Conservation (phyloP, 1,140 invertebrate genomes). For the Camponotus pennsylvanicus region DNA sequence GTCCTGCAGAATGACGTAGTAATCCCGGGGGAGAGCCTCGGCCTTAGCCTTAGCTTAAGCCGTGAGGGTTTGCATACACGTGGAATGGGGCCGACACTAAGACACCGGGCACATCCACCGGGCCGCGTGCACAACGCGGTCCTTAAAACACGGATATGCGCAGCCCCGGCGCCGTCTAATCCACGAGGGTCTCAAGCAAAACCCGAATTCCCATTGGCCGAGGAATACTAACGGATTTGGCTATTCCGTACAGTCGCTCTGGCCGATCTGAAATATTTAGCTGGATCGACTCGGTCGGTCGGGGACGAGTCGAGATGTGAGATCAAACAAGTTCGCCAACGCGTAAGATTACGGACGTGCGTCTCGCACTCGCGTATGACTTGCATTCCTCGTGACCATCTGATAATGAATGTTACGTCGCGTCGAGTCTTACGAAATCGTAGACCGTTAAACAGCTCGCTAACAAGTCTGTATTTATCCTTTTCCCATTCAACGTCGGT, state of each 20-base stretch:
- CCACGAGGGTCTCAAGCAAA: constrained; percentile 69
- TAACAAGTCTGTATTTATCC: constrained; percentile 1
- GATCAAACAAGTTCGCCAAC: constrained; percentile 61
- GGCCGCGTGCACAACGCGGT: constrained; percentile 53
- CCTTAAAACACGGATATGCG: constrained; percentile 76
- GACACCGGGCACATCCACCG: constrained; percentile 66
- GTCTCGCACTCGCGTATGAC: constrained; percentile 1
- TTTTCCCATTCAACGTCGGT: not conserved
- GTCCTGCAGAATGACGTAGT: constrained; percentile 79
- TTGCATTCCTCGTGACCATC: constrained; percentile 28
- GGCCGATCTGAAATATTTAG: constrained; percentile 76
- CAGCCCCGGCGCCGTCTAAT: constrained; percentile 64
- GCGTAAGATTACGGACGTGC: constrained; percentile 5
- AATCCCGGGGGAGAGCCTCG: constrained; percentile 77
- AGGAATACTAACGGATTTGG: constrained; percentile 75
- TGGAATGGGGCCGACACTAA: constrained; percentile 70
- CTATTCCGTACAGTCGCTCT: constrained; percentile 69
- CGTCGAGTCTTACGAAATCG: not conserved
- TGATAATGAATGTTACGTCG: not conserved
- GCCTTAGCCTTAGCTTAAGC: constrained; percentile 79
- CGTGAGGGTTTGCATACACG: constrained; percentile 78
- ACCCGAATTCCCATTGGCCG: constrained; percentile 69
- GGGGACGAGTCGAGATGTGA: constrained; percentile 38
- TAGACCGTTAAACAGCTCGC: not conserved
- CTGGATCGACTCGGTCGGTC: constrained; percentile 64